Percentiles rank a stretch among this genome's conserved stretches.
Evolutionary conservation across 2,113 vertebrate genomes (phyloP).

Genomic region (Vicugna pacos): DNA sequence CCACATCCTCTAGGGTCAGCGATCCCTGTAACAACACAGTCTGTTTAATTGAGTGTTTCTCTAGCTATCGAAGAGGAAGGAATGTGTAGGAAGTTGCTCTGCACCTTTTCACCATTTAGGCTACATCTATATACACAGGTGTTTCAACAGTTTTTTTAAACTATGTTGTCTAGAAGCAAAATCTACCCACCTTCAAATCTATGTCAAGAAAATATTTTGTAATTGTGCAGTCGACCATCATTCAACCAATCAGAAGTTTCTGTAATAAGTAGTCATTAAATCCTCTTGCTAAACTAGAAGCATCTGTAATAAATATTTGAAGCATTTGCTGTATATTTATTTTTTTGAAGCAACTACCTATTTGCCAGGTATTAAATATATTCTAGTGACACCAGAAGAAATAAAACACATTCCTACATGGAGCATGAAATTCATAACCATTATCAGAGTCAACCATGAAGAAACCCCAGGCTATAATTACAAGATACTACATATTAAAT

Average conservation of each 20-base stretch:
- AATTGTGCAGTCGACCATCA: neutral
- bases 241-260: conserved; percentile 20
- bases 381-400: neutral
- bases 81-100: neutral
- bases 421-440: neutral
- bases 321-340: neutral
- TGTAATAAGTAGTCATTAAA: neutral
- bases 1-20: conserved; percentile 50
- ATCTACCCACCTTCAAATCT: neutral
- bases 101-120: neutral
- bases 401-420: neutral
- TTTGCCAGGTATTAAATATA: conserved; percentile 37
- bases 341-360: neutral
- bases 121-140: neutral
- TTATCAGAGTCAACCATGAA: neutral
- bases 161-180: neutral
- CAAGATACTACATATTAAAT: neutral
- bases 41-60: neutral
- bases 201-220: neutral
- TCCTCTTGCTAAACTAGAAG: neutral
- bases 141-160: neutral
- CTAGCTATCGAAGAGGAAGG: neutral
- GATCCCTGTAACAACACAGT: neutral
- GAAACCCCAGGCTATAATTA: neutral
- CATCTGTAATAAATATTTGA: neutral